Evolutionary conservation across 2,113 vertebrate genomes (phyloP).

Genomic region (Lophotis ruficrista): DNA sequence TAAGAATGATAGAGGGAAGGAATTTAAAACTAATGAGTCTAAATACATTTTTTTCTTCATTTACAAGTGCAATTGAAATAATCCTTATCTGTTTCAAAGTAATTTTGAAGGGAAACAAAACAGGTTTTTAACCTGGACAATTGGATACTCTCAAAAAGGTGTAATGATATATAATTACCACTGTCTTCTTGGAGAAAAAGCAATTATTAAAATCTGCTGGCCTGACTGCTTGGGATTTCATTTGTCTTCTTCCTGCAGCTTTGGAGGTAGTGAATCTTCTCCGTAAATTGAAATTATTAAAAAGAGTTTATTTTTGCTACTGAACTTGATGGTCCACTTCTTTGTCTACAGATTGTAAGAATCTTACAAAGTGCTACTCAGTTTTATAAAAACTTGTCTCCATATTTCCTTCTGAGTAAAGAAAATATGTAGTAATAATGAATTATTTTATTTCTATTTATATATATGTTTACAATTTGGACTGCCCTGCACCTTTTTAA

Average conservation of each 20-base stretch:
- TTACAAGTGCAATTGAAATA: not conserved
- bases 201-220: not conserved
- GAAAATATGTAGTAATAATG: not conserved
- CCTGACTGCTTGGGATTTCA: not conserved
- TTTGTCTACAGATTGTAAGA: not conserved
- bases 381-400: not conserved
- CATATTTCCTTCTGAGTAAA: not conserved
- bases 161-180: not conserved
- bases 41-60: not conserved
- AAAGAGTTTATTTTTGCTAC: not conserved
- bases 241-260: not conserved
- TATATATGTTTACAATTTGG: not conserved
- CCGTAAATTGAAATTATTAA: not conserved
- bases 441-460: not conserved
- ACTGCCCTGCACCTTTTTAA: not conserved
- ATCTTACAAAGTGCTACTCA: not conserved
- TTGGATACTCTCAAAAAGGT: not conserved
- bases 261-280: not conserved
- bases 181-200: not conserved
- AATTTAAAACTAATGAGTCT: not conserved
- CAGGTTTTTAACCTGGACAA: not conserved
- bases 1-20: not conserved
- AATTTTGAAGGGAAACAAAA: not conserved
- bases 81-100: not conserved
- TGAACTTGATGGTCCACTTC: not conserved